Percentiles rank a stretch among this genome's conserved stretches.
Conservation (phyloP, 37 sponge, comb jelly and placozoan genomes). For the Axinella damicornis region DNA sequence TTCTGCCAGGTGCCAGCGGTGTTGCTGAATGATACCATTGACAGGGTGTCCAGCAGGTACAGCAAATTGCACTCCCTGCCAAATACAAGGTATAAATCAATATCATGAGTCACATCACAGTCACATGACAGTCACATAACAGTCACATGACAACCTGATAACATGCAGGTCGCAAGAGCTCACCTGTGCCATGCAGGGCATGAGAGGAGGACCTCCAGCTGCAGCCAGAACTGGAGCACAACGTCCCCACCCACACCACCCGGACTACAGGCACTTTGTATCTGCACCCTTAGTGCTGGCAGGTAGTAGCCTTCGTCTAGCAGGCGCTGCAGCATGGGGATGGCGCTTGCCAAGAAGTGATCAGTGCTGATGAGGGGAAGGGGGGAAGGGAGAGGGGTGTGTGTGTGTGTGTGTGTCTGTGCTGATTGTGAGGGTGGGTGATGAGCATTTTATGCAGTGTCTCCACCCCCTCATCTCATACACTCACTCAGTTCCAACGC, state of each 20-base stretch:
- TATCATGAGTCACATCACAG: background rate
- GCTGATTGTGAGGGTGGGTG: too few species aligned
- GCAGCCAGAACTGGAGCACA: constrained; percentile 81
- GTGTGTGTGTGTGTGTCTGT: background rate
- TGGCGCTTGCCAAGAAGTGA: constrained; percentile 56
- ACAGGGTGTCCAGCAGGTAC: constrained; percentile 61
- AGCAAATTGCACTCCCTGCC: constrained; percentile 59
- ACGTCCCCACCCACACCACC: constrained; percentile 30
- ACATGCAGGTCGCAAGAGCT: background rate
- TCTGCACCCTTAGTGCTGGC: constrained; percentile 68
- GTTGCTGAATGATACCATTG: constrained; percentile 31
- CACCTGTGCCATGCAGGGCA: constrained; percentile 78
- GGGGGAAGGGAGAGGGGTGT: background rate
- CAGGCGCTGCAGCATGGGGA: constrained; percentile 64
- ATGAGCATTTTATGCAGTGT: too few species aligned
- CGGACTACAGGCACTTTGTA: constrained; percentile 47
- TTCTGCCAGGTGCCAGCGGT: constrained; percentile 10
- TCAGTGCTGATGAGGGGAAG: constrained; percentile 57
- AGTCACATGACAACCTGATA: too few species aligned
- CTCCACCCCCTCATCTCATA: too few species aligned
- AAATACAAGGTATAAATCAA: background rate
- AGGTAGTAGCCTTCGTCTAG: constrained; percentile 79
- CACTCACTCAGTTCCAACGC: constrained; percentile 77
- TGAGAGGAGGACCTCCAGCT: constrained; percentile 47
- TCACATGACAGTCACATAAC: too few species aligned